Conservation (phyloP, 2,797 vertebrate species). For the Clarias fuscus region DNA sequence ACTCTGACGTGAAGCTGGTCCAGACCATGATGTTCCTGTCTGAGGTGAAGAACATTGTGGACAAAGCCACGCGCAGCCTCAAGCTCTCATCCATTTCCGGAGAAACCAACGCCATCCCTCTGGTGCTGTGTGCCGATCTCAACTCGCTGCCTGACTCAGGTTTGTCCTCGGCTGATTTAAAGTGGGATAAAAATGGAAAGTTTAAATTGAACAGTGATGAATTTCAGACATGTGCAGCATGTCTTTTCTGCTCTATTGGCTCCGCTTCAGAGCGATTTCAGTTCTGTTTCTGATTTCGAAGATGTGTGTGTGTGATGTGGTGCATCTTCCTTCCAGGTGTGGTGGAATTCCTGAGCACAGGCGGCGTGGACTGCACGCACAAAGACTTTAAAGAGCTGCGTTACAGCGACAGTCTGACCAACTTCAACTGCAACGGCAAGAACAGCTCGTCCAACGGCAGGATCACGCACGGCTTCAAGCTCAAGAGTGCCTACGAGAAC, state of each 20-base stretch:
- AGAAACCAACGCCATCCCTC: constrained; percentile 90
- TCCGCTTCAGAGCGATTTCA: neutral
- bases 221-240: neutral
- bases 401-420: constrained; percentile 95
- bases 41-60: constrained; percentile 96
- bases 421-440: constrained; percentile 97
- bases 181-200: neutral
- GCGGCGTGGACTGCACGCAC: constrained; percentile 96
- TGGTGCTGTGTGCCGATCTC: constrained; percentile 96
- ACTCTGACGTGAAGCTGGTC: constrained; percentile 95
- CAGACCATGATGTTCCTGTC: constrained; percentile 99
- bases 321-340: constrained; percentile 76
- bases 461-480: constrained; percentile 98
- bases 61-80: constrained; percentile 92
- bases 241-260: neutral
- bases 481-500: constrained; percentile 96
- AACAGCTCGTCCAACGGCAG: constrained; percentile 88
- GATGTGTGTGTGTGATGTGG: neutral
- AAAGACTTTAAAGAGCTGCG: constrained; percentile 98
- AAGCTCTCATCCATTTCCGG: constrained; percentile 84
- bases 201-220: neutral
- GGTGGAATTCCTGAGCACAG: constrained; percentile 95
- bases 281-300: neutral
- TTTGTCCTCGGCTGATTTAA: constrained; percentile 63
- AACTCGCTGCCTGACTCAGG: constrained; percentile 97